Evolutionary conservation across 2,888 invertebrate species (phyloP), one percentile per base, ranked within the genome.

Genomic region (Ectemnius lituratus): DNA sequence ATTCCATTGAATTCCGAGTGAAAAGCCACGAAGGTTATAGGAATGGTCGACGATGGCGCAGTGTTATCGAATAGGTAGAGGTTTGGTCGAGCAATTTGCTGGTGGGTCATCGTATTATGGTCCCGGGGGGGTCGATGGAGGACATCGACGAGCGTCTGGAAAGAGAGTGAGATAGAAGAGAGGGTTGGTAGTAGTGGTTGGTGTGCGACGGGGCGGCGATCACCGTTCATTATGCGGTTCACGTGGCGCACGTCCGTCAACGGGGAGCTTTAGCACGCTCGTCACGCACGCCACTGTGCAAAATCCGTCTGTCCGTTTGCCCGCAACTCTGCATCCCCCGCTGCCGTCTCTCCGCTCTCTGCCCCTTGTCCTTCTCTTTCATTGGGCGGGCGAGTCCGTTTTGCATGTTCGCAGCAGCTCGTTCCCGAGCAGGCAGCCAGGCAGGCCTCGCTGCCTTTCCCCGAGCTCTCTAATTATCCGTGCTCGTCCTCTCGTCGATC

Each of bases 211-310:
- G 74, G 75, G 75, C 77, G 78, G 82, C 78, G 84, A 85, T 85
- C 84, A 71, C 73, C 72, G 70, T 80, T 85, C 76, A 73, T 84
- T 83, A 85, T 85, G 84, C 85, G 77, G 73, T 80, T 85, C 85
- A 85, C 85, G 85, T 85, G 81, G 79, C 78, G 71, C 79, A 81
- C 77, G 82, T 84, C 84, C 83, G 79, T 84, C 83, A 79, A 58
- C 70, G 74, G 49, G 65, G 66, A 68, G 67, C 46, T 57, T 83
- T 80, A 84, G 76, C 82, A 84, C 70, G 74, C 81, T 45, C 70
- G 77, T 80, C 79, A 84, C 82, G 84, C 80, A 72, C 76, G 75
- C 71, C 66, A 37, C 37, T 76, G 70, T 72, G 77, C 80, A 76
- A 74, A 81, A 81, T 82, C 76, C 73, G 61, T 78, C 70, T 65